Base-by-base conservation (phyloP, 2,888 invertebrate genomes). In the Drosophila putrida region DNA sequence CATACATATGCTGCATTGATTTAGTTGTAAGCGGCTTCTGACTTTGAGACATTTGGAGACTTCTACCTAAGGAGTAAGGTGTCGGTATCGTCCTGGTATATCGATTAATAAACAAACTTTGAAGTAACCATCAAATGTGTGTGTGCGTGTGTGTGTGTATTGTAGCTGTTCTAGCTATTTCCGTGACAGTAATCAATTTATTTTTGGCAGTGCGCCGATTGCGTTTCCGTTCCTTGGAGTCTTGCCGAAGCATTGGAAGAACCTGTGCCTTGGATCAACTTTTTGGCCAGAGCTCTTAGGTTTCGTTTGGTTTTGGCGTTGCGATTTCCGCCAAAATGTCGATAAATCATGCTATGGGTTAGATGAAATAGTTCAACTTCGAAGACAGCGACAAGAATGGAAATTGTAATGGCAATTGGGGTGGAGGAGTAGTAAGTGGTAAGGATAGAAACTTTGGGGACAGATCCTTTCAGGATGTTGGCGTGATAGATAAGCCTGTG, bases 131-230 rank as follows among this genome's bases (percentile, higher is more conserved):
- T 35, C 33, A 55, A 60, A 53, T 55, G 41, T 59, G 36, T 60
- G 38, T 46, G 59, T 53, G 61, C 61, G 62, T 57, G 20, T 68
- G 20, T 51, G 46, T 47, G 57, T 55, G 59, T 47, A 47, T 54
- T 55, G 57, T 54, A 50, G 68, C 71, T 78, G 50, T 68, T 63
- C 63, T 72, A 79, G 90, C 88, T 90, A 91, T 90, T 91, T 91
- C 91, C 91, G 91, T 91, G 91, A 91, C 91, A 91, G 91, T 91
- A 91, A 91, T 91, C 91, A 91, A 91, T 91, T 91, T 91, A 91
- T 91, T 91, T 91, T 89, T 90, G 90, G 88, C 90, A 90, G 90
- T 84, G 71, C 81, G 76, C 86, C 86, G 86, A 88, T 86, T 88
- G 82, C 89, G 90, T 88, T 88, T 88, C 85, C 89, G 79, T 54